Evolutionary conservation across 2,888 invertebrate genomes (phyloP).

Genomic region (Lepas anatifera): DNA sequence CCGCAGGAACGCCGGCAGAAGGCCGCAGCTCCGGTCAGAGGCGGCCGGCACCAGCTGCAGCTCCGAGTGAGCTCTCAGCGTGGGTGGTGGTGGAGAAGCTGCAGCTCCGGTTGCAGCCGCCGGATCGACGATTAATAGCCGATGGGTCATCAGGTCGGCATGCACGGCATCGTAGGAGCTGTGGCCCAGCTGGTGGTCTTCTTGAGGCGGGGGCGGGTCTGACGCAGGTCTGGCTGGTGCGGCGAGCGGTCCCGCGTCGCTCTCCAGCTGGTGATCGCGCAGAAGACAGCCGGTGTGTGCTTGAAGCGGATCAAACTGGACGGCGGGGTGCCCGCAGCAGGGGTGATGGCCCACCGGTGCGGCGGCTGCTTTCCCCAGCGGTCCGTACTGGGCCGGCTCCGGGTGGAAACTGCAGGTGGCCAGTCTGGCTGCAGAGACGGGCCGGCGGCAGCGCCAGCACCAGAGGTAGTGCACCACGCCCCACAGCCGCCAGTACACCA

Average conservation of each 20-base stretch:
- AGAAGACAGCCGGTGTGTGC: conserved; percentile 27
- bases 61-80: conserved; percentile 14
- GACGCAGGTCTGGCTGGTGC: too few relatives aligned
- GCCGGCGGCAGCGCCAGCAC: conserved; percentile 53
- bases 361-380: conserved; percentile 29
- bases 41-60: conserved; percentile 13
- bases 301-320: conserved; percentile 59
- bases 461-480: conserved; percentile 66
- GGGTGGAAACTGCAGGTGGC: conserved; percentile 63
- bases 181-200: not conserved
- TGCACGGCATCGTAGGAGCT: conserved; percentile 1
- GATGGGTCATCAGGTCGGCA: not conserved
- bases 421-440: conserved; percentile 34
- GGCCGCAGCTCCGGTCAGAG: conserved; percentile 14
- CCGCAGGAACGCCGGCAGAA: conserved; percentile 17
- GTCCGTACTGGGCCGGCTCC: conserved; percentile 62
- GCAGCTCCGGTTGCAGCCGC: not conserved
- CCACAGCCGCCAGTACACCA: conserved; percentile 68
- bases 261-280: conserved; percentile 23
- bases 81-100: not conserved
- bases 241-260: conserved; percentile 16
- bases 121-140: not conserved
- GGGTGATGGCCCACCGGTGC: conserved; percentile 45
- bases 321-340: conserved; percentile 77
- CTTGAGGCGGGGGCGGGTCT: conserved; percentile 8